Evolutionary conservation across 1,140 invertebrate species (phyloP).

Genomic region (Pogonus chalceus): DNA sequence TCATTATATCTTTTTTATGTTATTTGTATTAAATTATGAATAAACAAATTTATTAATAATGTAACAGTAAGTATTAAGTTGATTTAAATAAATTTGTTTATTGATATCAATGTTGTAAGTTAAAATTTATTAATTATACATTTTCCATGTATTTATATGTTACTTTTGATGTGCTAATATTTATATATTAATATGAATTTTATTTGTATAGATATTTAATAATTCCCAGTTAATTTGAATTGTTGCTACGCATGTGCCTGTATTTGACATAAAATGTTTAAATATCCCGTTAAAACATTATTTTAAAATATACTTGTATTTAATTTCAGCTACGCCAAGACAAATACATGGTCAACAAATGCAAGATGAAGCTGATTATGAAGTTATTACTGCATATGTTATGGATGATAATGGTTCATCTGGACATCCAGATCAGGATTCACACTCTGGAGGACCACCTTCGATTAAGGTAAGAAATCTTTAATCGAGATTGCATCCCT

Average conservation of each 20-base stretch:
- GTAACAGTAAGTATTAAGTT: too few species aligned
- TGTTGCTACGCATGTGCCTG: slow-evolving; percentile 5
- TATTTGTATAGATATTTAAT: too few species aligned
- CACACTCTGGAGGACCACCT: slow-evolving; percentile 56
- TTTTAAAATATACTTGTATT: slow-evolving; percentile 14
- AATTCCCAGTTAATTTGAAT: background rate
- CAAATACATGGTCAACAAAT: slow-evolving; percentile 33
- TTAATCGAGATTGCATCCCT: slow-evolving; percentile 36
- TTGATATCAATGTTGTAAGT: too few species aligned
- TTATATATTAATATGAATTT: too few species aligned
- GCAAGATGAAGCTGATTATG: slow-evolving; percentile 72
- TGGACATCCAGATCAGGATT: slow-evolving; percentile 65
- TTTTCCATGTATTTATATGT: too few species aligned
- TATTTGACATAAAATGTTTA: background rate
- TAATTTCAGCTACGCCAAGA: slow-evolving; percentile 29
- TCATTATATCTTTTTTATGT: too few species aligned
- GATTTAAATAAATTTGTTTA: too few species aligned
- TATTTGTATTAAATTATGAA: too few species aligned
- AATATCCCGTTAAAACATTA: background rate
- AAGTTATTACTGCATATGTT: slow-evolving; percentile 61
- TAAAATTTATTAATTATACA: too few species aligned
- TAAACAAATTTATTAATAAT: too few species aligned
- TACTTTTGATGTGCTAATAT: too few species aligned
- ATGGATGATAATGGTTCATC: slow-evolving; percentile 82
- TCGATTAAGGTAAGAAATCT: slow-evolving; percentile 66